Percentiles rank a stretch among this genome's conserved stretches.
Conservation (phyloP, 2,113 vertebrate genomes). For the Sterna hirundo region DNA sequence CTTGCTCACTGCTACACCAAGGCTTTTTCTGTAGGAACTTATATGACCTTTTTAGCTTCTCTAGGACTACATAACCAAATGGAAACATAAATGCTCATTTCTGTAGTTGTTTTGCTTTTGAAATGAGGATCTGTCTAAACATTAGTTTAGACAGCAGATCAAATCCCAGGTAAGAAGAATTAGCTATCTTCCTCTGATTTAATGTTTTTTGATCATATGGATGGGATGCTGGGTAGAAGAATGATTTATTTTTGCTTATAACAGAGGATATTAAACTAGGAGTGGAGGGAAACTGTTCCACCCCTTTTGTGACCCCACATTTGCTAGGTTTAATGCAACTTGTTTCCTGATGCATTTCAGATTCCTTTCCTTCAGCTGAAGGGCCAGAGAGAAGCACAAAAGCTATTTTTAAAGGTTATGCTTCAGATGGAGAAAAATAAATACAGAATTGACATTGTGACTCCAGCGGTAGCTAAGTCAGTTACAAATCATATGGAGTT, state of each 20-base stretch:
- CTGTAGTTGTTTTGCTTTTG: neutral
- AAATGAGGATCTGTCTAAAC: neutral
- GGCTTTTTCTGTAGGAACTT: neutral
- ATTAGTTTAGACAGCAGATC: neutral
- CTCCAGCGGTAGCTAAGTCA: neutral
- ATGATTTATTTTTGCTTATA: neutral
- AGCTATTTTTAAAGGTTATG: neutral
- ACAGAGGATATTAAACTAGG: neutral
- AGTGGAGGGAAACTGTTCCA: neutral
- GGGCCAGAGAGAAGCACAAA: neutral
- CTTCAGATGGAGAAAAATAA: neutral
- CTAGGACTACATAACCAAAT: neutral
- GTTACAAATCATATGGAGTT: neutral
- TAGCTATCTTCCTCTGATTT: neutral
- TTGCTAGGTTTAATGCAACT: neutral
- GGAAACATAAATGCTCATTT: neutral
- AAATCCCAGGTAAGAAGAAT: neutral
- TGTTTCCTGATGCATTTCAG: neutral
- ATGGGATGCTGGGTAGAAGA: neutral
- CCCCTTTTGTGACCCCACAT: neutral
- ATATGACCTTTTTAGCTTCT: neutral
- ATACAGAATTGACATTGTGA: neutral
- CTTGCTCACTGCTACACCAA: neutral
- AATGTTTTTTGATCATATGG: neutral
- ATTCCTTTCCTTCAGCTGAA: neutral